Evolutionary conservation across 1,140 invertebrate genomes (phyloP), one percentile per base, ranked within the genome.

Genomic region (Tetranychus urticae): DNA sequence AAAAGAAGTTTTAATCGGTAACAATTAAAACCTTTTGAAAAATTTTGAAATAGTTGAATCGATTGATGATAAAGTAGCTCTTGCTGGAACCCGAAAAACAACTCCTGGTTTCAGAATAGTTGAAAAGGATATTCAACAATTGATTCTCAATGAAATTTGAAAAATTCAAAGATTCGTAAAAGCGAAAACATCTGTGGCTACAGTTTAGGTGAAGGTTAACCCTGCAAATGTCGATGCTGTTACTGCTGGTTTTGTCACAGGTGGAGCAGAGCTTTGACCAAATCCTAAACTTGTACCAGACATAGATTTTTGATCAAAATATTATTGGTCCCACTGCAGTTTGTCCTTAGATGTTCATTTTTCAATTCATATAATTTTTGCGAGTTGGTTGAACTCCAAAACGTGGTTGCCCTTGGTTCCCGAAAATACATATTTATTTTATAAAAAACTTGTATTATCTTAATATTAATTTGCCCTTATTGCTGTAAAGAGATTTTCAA

Each of bases 101-200:
- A 77, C 75, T 0, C 75, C 75, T 14, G 75, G 75, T 3, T 77
- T 77, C 66, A 66, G 75, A 63, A 61, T 75, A 59, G 73, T 75
- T 6, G 75, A 77, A 66, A 77, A 77, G 75, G 75, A 12, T 76
- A 76, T 64, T 62, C 64, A 6, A 68, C 68, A 33, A 65, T 74
- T 1, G 73, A 76, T 66, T 74, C 58, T 75, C 74, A 31, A 67
- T 76, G 62, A 76, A 76, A 66, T 70, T 75, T 14, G 33, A n/a
- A n/a, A n/a, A 52, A 52, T 52, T 52, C n/a, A 42, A 42, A 42
- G 23, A 23, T 23, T 23, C 23, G 23, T 23, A 23, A 23, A 23
- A 23, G 23, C 23, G 23, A 23, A 23, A 23, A 0, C 23, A 23
- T 23, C 23, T 23, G 23, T 23, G 23, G 23, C 23, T 23, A 23